Base-by-base conservation (phyloP, 2,113 vertebrate genomes). In the Tupaia chinensis region DNA sequence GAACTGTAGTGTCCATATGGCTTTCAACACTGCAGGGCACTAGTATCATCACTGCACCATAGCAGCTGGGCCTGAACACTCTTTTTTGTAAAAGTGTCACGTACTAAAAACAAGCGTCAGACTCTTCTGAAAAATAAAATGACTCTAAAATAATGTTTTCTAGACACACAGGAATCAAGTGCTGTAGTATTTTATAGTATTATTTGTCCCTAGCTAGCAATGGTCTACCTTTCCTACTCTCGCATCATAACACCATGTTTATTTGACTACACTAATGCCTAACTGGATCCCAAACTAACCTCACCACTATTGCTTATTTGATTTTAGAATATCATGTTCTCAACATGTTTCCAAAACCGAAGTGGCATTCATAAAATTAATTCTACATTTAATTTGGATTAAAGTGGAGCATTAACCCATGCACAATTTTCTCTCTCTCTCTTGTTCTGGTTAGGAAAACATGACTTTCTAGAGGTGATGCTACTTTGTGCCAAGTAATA, bases 401-500 rank as follows among this genome's bases (percentile, higher is more conserved):
- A 14, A 95, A 94, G 76, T 60, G 23, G 74, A 61, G 7, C 63
- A 61, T 74, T 68, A 88, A 78, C 3, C 12, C 81, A n/a, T 5
- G 60, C 16, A 78, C 65, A 61, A 27, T 61, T 82, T 79, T 78
- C 10, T 89, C 20, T 93, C 20, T 93, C 20, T 92, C 9, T 86
- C 54, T 93, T 66, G 70, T 61, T 88, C n/a, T 72, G 7, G 1
- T 70, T 92, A 92, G 13, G 23, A 79, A 93, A 89, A 27, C 60
- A 65, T 89, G 34, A 82, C 10, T 6, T 87, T 86, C 77, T 44
- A 77, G 12, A 70, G 82, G 5, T 87, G 20, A 93, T 76, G 25
- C 93, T 76, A 79, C 60, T 84, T 95, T 61, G 14, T 92, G 53
- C 29, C 27, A 97, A 83, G 44, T 79, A 72, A 72, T 14, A 68